phyloP scores from a whole-genome alignment of 2,797 vertebrate species.

The Danio aesculapii region DNA sequence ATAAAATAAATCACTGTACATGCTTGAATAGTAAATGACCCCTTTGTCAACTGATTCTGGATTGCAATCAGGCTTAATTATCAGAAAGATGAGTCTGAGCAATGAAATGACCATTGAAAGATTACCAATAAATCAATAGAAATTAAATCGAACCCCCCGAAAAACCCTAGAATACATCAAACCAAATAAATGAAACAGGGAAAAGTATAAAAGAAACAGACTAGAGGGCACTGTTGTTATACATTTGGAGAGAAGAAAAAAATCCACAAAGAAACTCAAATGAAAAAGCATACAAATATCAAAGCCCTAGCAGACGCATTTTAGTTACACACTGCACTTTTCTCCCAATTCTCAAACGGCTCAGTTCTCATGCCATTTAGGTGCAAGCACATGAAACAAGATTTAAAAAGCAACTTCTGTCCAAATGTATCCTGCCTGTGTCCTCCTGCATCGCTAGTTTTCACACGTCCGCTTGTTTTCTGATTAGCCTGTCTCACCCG shows the following conservation, averaged over 20 bases:
- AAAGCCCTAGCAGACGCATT: constrained; percentile 8
- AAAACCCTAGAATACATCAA: neutral
- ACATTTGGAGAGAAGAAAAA: constrained; percentile 53
- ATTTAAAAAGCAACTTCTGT: neutral
- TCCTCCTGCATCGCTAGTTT: constrained; percentile 13
- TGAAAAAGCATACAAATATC: constrained; percentile 4
- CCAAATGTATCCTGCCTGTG: neutral
- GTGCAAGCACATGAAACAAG: constrained; percentile 6
- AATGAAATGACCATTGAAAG: constrained; percentile 18
- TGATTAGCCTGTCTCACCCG: constrained; percentile 47
- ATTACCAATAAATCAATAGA: constrained; percentile 38
- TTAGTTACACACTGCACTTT: neutral
- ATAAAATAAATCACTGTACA: constrained; percentile 24
- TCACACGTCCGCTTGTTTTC: constrained; percentile 45
- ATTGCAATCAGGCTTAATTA: constrained; percentile 6
- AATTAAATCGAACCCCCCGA: neutral
- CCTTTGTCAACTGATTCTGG: constrained; percentile 14
- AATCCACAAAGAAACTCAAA: constrained; percentile 23
- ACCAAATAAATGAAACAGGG: neutral
- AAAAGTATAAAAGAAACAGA: constrained; percentile 1
- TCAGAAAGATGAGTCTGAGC: neutral
- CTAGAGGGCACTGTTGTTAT: constrained; percentile 80
- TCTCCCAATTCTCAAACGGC: neutral
- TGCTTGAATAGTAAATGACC: constrained; percentile 9
- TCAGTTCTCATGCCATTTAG: neutral